These are phyloP conservation scores for Erynnis tages DNA, from an alignment of 2,888 invertebrate species.

Conservation along the genomic window DNA sequence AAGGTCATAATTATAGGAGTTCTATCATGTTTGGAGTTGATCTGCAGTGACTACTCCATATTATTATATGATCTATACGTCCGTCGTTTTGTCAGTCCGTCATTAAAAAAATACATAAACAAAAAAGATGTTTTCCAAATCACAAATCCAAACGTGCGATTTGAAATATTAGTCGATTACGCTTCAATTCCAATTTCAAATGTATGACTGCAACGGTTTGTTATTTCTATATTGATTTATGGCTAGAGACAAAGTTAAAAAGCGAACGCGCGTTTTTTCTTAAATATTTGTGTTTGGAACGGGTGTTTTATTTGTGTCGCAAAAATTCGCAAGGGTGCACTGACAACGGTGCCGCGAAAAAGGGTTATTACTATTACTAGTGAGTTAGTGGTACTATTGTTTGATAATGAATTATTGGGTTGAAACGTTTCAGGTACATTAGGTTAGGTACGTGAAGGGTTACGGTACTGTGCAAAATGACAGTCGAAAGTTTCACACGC, in stretches of 20 bases:
- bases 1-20: too few relatives aligned
- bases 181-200: slow-evolving; percentile 69
- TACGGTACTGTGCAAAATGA: slow-evolving; percentile 65
- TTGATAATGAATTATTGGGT: slow-evolving; percentile 80
- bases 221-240: slow-evolving; percentile 76
- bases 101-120: too few relatives aligned
- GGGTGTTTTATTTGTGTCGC: slow-evolving; percentile 80
- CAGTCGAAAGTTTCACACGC: slow-evolving; percentile 73
- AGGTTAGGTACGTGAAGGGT: slow-evolving; percentile 75
- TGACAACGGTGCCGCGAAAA: slow-evolving; percentile 63
- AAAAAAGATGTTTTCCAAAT: too few relatives aligned
- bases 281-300: slow-evolving; percentile 75
- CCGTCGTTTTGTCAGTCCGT: too few relatives aligned
- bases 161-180: slow-evolving; percentile 54
- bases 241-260: slow-evolving; percentile 70
- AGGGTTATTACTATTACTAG: slow-evolving; percentile 78
- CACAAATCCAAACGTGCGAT: slow-evolving; percentile 26
- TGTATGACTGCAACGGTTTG: slow-evolving; percentile 61
- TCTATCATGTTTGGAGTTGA: too few relatives aligned
- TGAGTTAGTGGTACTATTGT: slow-evolving; percentile 74
- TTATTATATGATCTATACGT: too few relatives aligned
- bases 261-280: slow-evolving; percentile 63
- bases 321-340: slow-evolving; percentile 74
- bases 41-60: too few relatives aligned
- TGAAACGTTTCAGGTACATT: slow-evolving; percentile 80